Evolutionary conservation across 2,113 vertebrate genomes (phyloP).

Genomic region (Talpa occidentalis): DNA sequence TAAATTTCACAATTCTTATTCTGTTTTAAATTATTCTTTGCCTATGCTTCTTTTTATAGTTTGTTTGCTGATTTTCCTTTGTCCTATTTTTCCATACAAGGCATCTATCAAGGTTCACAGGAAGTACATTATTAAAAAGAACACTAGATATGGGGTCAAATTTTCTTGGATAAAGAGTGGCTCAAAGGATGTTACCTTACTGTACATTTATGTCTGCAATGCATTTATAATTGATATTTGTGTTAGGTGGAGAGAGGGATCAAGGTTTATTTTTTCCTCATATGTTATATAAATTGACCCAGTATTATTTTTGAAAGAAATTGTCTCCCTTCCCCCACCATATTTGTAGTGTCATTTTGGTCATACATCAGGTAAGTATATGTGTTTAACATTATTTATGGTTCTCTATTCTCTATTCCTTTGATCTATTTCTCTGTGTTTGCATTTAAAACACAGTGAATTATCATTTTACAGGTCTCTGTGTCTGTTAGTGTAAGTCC

Average conservation of each 20-base stretch:
- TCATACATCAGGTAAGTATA: neutral
- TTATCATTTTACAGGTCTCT: neutral
- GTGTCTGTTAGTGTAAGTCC: neutral
- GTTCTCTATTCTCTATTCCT: neutral
- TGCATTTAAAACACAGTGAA: neutral
- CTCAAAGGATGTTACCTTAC: neutral
- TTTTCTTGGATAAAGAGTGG: neutral
- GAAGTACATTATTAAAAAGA: constrained; percentile 26
- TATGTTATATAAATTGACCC: neutral
- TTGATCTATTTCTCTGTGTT: neutral
- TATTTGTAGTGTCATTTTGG: neutral
- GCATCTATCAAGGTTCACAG: neutral
- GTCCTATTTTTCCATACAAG: neutral
- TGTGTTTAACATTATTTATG: neutral
- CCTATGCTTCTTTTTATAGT: neutral
- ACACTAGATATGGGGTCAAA: neutral
- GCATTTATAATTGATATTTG: neutral
- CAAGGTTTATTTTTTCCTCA: neutral
- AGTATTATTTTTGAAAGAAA: neutral
- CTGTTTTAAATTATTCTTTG: neutral
- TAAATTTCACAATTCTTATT: neutral
- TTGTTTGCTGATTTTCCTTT: neutral
- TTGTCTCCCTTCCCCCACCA: neutral
- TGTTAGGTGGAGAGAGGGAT: neutral
- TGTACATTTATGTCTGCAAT: neutral